Percentiles rank a stretch among this genome's conserved stretches.
Conservation (phyloP, 1,140 invertebrate genomes). For the Anastatus disparis region DNA sequence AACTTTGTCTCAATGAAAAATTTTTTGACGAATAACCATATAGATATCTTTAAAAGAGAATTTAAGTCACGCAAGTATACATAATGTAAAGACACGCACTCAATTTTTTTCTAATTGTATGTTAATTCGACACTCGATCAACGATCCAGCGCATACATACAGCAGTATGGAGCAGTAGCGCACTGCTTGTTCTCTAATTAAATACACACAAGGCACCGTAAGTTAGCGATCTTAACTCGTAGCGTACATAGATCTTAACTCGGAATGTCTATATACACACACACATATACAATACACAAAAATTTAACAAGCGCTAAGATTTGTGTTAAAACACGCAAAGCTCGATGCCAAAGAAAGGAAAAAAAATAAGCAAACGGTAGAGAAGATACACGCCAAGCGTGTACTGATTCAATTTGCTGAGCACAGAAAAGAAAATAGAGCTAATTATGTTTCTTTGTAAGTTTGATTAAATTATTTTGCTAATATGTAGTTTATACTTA, state of each 20-base stretch:
- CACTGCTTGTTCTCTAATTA: constrained; percentile 38
- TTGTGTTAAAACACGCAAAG: constrained; percentile 2
- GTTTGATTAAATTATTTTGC: too few relatives aligned
- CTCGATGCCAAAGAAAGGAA: too few relatives aligned
- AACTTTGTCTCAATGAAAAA: too few relatives aligned
- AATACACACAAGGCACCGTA: constrained; percentile 6
- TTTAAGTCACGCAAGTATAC: not conserved
- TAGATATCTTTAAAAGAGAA: not conserved
- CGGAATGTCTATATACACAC: too few relatives aligned
- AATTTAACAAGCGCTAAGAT: constrained; percentile 11
- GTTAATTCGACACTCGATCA: constrained; percentile 12
- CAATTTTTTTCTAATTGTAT: constrained; percentile 15
- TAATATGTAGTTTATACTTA: too few relatives aligned
- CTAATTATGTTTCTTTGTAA: too few relatives aligned
- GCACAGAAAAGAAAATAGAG: too few relatives aligned
- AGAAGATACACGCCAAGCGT: too few relatives aligned
- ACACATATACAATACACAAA: not conserved
- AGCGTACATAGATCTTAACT: too few relatives aligned
- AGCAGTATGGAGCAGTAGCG: not conserved
- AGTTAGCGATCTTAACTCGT: constrained; percentile 1
- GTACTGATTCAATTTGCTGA: too few relatives aligned
- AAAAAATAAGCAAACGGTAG: too few relatives aligned
- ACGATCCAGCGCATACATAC: too few relatives aligned
- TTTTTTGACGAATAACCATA: constrained; percentile 1
- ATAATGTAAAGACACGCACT: not conserved